phyloP scores from a whole-genome alignment of 2,797 vertebrate species.

The Meda fulgida region DNA sequence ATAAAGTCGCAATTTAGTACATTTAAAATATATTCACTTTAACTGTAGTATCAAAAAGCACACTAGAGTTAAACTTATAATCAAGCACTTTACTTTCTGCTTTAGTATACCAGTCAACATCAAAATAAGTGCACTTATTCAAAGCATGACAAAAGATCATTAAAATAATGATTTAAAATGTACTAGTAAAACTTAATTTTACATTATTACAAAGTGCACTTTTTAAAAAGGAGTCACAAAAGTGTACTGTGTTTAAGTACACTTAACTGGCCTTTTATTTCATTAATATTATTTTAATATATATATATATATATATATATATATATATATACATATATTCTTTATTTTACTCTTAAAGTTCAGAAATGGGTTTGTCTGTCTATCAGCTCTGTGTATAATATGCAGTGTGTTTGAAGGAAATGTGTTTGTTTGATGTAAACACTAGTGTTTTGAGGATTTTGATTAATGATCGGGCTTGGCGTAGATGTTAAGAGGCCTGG shows the following conservation, averaged over 20 bases:
- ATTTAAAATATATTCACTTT: neutral
- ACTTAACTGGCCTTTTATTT: no score
- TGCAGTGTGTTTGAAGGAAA: neutral
- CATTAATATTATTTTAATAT: no score
- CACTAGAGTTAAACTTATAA: neutral
- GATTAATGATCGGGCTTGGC: conserved; percentile 1
- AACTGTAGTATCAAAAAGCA: no score
- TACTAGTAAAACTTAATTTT: no score
- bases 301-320: no score
- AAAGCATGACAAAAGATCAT: no score
- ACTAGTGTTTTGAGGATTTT: neutral
- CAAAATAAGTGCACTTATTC: no score
- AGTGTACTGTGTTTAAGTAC: neutral
- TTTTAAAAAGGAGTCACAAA: no score
- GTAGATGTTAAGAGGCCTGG: conserved; percentile 13
- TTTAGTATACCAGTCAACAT: neutral
- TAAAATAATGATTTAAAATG: no score
- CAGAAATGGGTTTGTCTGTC: neutral
- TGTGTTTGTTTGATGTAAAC: conserved; percentile 27
- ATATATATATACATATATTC: no score
- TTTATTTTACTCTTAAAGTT: neutral
- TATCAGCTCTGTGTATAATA: neutral
- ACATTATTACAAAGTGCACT: neutral
- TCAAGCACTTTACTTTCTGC: neutral
- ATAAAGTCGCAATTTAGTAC: neutral